phyloP scores from a whole-genome alignment of 2,113 vertebrate genomes.

The Rattus norvegicus region GRCr8 NC_086034.1:48607001-48607500 shows the following conservation, averaged over 20 bases:
- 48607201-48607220: not conserved
- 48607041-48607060: too few species aligned
- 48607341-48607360: not conserved
- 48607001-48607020: not conserved
- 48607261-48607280: not conserved
- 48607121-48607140: not conserved
- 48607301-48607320: accelerated
- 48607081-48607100: not conserved
- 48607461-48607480: not conserved
- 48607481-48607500: not conserved
- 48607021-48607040: not conserved
- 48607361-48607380: not conserved
- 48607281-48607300: accelerated
- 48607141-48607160: not conserved
- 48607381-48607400: not conserved
- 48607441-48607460: not conserved
- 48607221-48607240: not conserved
- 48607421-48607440: not conserved
- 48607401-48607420: not conserved
- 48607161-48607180: not conserved
- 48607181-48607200: not conserved
- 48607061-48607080: not conserved
- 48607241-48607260: not conserved
- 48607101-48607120: not conserved
- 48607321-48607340: not conserved